Base-by-base conservation (phyloP, 2,888 invertebrate species). In the Perithous albicinctus region DNA sequence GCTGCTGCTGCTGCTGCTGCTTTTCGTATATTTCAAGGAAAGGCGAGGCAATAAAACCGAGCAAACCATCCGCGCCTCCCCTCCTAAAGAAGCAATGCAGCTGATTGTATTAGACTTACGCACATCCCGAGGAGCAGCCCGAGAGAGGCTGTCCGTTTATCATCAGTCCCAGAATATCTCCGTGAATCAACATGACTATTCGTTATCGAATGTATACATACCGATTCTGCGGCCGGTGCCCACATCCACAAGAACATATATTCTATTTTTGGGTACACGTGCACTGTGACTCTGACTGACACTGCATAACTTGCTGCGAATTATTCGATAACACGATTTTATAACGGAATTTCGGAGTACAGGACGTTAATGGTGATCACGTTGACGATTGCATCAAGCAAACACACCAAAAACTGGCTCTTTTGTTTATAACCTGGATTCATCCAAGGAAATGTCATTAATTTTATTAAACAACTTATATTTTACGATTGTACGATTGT, bases 11-110 rank as follows among this genome's bases (percentile, higher is more conserved):
- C 32, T 15, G 43, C 48, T 51, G 51, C 67, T 38, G 38, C 35
- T 86, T 86, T 86, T 86, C 79, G 78, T 67, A 80, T 84, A 82
- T 85, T 86, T 74, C 80, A 79, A 26, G 64, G 75, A 82, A 78
- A 81, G 32, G 20, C 77, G 46, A 76, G 82, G 63, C 72, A 79
- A 85, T 86, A 86, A 86, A 87, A 86, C 74, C 78, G 80, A 66
- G 72, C 78, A 70, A 83, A 75, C 69, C 81, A 79, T 64, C 82
- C 79, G 80, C 48, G 26, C 59, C 15, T 59, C 7, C 15, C 38
- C 10, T 26, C 20, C 63, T n/a, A 41, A 56, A 61, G 35, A 23
- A 32, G 41, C 56, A 18, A 46, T 32, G 43, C 46, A 29, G 51
- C 70, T 72, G 72, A 72, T 80, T 59, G 75, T 59, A 46, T 38